Evolutionary conservation across 23 tunicate species (phyloP).

Genomic region (Trididemnum clinides): DNA sequence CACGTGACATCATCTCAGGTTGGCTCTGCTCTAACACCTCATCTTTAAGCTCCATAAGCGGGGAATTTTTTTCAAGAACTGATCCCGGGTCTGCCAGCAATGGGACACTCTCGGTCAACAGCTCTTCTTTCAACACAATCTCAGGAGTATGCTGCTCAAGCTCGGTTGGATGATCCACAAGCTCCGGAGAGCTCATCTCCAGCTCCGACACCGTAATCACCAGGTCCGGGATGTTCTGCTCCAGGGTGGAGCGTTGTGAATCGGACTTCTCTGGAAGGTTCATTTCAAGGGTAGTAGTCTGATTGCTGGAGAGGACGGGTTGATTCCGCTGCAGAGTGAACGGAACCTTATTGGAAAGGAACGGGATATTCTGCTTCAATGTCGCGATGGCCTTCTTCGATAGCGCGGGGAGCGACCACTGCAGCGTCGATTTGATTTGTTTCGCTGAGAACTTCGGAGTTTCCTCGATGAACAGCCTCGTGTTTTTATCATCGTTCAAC

Average conservation of each 20-base stretch:
- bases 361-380: conserved; percentile 12
- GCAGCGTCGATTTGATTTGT: not conserved
- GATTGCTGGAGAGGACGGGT: conserved; percentile 9
- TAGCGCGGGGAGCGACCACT: conserved; percentile 19
- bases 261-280: conserved; percentile 20
- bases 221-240: conserved; percentile 3
- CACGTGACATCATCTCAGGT: conserved; percentile 23
- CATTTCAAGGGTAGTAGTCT: not conserved
- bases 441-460: conserved; percentile 28
- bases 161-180: conserved; percentile 3
- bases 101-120: conserved; percentile 7
- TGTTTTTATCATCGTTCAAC: conserved; percentile 20
- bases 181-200: conserved; percentile 8
- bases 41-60: conserved; percentile 9
- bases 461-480: conserved; percentile 21
- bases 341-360: not conserved
- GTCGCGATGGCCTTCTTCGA: not conserved
- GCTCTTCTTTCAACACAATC: conserved; percentile 13
- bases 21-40: not conserved
- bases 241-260: not conserved
- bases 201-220: not conserved
- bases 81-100: not conserved
- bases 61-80: not conserved
- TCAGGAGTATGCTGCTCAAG: conserved; percentile 18
- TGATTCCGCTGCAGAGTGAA: conserved; percentile 3